Evolutionary conservation across 2,113 vertebrate species (phyloP).

Genomic region (Gadus macrocephalus): DNA sequence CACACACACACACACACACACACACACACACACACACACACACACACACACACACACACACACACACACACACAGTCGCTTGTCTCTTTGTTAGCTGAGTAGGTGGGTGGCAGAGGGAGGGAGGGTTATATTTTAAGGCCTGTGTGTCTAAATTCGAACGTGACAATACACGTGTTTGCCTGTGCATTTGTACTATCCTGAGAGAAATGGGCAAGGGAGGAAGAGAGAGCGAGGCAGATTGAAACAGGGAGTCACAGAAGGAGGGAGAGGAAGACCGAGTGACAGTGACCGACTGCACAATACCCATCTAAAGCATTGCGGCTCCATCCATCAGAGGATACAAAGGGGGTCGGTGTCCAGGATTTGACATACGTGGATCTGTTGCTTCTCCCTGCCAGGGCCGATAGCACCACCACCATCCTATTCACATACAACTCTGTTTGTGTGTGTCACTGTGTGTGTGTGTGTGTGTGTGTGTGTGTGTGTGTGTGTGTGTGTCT

Average conservation of each 20-base stretch:
- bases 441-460: not conserved
- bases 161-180: slow-evolving; percentile 24
- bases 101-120: slow-evolving; percentile 19
- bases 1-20: slow-evolving; percentile 32
- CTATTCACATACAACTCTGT: too few relatives aligned
- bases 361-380: slow-evolving; percentile 41
- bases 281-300: slow-evolving; percentile 49
- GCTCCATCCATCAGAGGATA: slow-evolving; percentile 51
- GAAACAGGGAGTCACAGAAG: not conserved
- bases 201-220: too few relatives aligned
- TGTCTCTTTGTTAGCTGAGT: slow-evolving; percentile 17
- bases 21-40: slow-evolving; percentile 24
- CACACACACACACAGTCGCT: slow-evolving; percentile 27
- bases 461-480: too few relatives aligned
- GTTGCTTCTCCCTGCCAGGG: slow-evolving; percentile 28
- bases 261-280: not conserved
- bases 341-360: slow-evolving; percentile 38
- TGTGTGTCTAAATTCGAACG: slow-evolving; percentile 49
- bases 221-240: slow-evolving; percentile 6
- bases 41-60: not conserved
- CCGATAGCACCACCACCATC: slow-evolving; percentile 46
- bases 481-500: slow-evolving; percentile 14
- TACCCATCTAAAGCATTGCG: slow-evolving; percentile 47
- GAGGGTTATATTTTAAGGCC: slow-evolving; percentile 18
- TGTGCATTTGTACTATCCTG: slow-evolving; percentile 31